phyloP scores from a whole-genome alignment of 2,888 invertebrate species.

The Hedya salicella region DNA sequence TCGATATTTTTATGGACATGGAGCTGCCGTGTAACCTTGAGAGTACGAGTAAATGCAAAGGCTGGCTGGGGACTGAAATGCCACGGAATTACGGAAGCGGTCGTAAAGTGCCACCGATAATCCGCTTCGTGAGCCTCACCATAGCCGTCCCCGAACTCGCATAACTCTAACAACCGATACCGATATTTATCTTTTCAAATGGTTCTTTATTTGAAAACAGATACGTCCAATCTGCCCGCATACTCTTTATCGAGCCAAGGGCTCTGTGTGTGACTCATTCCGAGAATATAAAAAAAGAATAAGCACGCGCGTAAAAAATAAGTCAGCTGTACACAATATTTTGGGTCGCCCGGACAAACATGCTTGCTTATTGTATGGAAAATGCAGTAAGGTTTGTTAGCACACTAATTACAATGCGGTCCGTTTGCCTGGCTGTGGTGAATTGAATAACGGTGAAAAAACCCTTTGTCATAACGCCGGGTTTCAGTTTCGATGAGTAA shows the following conservation, averaged over 20 bases:
- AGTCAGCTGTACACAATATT: slow-evolving; percentile 34
- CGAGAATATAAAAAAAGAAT: slow-evolving; percentile 34
- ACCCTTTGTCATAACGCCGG: slow-evolving; percentile 33
- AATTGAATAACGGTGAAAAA: slow-evolving; percentile 38
- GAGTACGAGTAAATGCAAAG: slow-evolving; percentile 1
- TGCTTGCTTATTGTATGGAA: slow-evolving; percentile 20
- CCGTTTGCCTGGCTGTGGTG: slow-evolving; percentile 11
- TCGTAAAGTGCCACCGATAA: slow-evolving; percentile 16
- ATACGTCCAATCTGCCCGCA: slow-evolving; percentile 36
- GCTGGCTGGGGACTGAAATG: slow-evolving; percentile 11
- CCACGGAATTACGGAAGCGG: slow-evolving; percentile 14
- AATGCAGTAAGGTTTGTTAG: slow-evolving; percentile 36
- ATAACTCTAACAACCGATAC: slow-evolving; percentile 35
- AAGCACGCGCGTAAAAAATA: slow-evolving; percentile 24
- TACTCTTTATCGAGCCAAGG: slow-evolving; percentile 36
- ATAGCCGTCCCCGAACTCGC: slow-evolving; percentile 30
- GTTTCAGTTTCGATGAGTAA: slow-evolving; percentile 38
- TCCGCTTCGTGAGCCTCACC: slow-evolving; percentile 22
- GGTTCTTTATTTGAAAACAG: slow-evolving; percentile 39
- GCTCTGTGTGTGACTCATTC: slow-evolving; percentile 37
- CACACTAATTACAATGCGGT: slow-evolving; percentile 39
- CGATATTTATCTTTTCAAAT: slow-evolving; percentile 31
- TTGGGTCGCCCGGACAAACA: slow-evolving; percentile 24
- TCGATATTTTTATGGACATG: slow-evolving; percentile 9
- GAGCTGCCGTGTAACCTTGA: slow-evolving; percentile 17